Base-by-base conservation (phyloP, 2,888 invertebrate genomes). In the Automeris io region DNA sequence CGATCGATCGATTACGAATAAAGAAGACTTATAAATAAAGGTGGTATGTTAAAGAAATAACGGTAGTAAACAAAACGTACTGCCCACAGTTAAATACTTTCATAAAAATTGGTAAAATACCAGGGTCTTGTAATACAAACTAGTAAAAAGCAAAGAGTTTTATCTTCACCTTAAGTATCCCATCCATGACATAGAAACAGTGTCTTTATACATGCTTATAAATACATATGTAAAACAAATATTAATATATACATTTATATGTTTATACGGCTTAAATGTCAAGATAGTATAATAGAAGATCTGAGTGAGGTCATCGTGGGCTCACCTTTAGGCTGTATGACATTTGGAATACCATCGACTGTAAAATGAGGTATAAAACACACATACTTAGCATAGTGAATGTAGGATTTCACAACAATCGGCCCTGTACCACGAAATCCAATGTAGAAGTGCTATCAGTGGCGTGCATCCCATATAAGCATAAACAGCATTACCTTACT, bases 281-380 rank as follows among this genome's bases (percentile, higher is more conserved):
- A 61, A 57, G 52, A 57, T 53, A 45, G 35, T 34, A 42, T 42
- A 42, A 35, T 33, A 26, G 47, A 45, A 45, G 52, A 46, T 49
- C 45, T 39, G 36, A 49, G 56, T 62, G 58, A 59, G 54, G 54
- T 60, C 60, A 63, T 49, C 54, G 45, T 45, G 40, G 37, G 50
- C 36, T 39, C 47, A 42, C 40, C 45, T 45, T 32, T 37, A 37
- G 18, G 37, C 18, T 32, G 8, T 11, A 32, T 32, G 37, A 32
- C 23, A 37, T 37, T 37, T 37, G 29, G 16, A 29, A 37, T 13
- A 37, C 32, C 25, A 23, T 32, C 23, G 18, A 12, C 22, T 16
- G 23, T 32, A 13, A 31, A 23, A 37, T 37, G 32, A 37, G 32
- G 37, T 32, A 22, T 31, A 37, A 37, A 23, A 21, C 11, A 13